Evolutionary conservation across 2,888 invertebrate genomes (phyloP).

Genomic region (Pseudanteris insignis): DNA sequence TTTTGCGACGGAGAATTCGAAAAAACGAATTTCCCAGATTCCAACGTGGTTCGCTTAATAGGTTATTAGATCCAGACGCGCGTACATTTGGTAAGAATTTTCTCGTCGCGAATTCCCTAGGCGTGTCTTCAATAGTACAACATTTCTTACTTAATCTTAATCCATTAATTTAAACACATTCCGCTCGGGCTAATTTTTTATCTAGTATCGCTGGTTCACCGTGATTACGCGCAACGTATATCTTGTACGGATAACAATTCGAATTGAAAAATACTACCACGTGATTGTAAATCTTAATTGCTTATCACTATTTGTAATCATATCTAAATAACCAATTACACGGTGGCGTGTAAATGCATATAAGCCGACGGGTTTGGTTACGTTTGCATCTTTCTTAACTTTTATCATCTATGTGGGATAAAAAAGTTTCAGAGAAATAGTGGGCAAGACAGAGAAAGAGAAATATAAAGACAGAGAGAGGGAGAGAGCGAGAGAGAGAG

Average conservation of each 20-base stretch:
- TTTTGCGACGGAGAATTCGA: too few species aligned
- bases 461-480: too few species aligned
- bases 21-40: too few species aligned
- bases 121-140: constrained; percentile 12
- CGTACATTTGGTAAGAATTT: constrained; percentile 3
- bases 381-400: too few species aligned
- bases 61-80: background rate
- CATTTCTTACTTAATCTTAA: constrained; percentile 33
- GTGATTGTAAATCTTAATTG: constrained; percentile 35
- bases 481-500: too few species aligned
- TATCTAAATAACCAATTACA: constrained; percentile 37
- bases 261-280: constrained; percentile 15
- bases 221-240: constrained; percentile 16
- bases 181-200: constrained; percentile 14
- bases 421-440: too few species aligned
- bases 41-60: too few species aligned
- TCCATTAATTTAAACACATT: constrained; percentile 35
- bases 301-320: constrained; percentile 30
- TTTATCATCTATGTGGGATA: too few species aligned
- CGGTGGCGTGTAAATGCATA: constrained; percentile 14
- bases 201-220: constrained; percentile 9
- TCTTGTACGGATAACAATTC: constrained; percentile 30
- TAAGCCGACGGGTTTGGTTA: background rate
- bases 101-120: constrained; percentile 11
- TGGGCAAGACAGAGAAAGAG: too few species aligned